phyloP scores from a whole-genome alignment of 2,888 invertebrate species.

The Tipula lateralis region DNA sequence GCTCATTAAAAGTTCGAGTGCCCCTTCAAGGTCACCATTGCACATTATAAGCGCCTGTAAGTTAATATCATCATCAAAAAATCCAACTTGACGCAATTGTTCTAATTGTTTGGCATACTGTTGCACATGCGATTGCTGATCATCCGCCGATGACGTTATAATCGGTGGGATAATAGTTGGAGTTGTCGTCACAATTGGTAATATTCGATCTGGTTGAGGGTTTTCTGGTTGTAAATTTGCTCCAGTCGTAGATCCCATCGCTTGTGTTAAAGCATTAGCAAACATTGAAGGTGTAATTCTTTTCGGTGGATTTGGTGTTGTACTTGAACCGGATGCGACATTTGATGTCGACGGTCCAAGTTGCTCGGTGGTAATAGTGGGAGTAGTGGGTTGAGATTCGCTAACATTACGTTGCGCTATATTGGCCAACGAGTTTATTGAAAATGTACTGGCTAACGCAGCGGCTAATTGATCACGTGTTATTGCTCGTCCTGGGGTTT shows the following conservation, averaged over 20 bases:
- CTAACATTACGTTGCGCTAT: conserved; percentile 46
- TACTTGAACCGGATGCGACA: not conserved
- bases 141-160: conserved; percentile 30
- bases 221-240: conserved; percentile 37
- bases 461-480: conserved; percentile 46
- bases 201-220: not conserved
- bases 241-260: conserved; percentile 48
- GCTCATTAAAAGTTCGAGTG: conserved; percentile 82
- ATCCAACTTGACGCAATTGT: conserved; percentile 88
- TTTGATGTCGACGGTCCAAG: conserved; percentile 28
- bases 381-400: conserved; percentile 26
- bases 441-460: conserved; percentile 44
- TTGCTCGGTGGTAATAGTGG: conserved; percentile 30
- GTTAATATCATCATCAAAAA: conserved; percentile 76
- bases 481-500: conserved; percentile 43
- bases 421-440: conserved; percentile 46
- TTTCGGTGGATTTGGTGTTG: conserved; percentile 38
- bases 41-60: conserved; percentile 73
- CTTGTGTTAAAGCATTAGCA: conserved; percentile 70
- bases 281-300: conserved; percentile 73
- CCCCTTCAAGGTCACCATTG: conserved; percentile 83
- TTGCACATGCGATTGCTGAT: conserved; percentile 33
- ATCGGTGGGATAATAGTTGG: conserved; percentile 35
- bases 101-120: conserved; percentile 57
- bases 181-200: conserved; percentile 34